Evolutionary conservation across 2,888 invertebrate species (phyloP).

Genomic region (Troilus luridus): DNA sequence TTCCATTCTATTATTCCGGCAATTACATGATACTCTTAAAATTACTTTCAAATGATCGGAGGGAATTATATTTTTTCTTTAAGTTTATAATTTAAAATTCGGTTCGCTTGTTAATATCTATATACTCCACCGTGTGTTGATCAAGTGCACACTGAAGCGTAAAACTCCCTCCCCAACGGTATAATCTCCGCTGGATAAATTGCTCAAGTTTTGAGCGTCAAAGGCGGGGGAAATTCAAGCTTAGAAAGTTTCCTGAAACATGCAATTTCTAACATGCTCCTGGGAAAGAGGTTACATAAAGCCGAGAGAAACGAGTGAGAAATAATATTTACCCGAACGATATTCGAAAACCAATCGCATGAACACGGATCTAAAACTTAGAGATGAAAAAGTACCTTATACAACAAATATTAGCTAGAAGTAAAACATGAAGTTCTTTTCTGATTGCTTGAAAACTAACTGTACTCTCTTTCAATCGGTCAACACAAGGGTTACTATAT

Average conservation of each 20-base stretch:
- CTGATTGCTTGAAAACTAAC: too few species aligned
- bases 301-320: background rate
- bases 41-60: background rate
- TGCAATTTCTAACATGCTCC: background rate
- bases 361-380: too few species aligned
- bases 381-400: too few species aligned
- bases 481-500: too few species aligned
- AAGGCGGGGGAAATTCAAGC: constrained; percentile 7
- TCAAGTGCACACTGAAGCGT: background rate
- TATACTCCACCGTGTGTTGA: background rate
- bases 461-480: too few species aligned
- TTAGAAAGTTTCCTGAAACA: background rate
- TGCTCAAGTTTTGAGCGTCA: constrained; percentile 5
- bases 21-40: background rate
- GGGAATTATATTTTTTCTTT: background rate
- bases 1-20: background rate
- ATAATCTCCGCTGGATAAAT: background rate
- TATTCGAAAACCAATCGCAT: too few species aligned
- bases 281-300: background rate
- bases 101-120: background rate
- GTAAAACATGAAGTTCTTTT: too few species aligned
- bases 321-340: too few species aligned
- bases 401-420: too few species aligned
- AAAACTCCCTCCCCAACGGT: background rate
- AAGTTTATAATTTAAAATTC: background rate